These are phyloP conservation scores for Plecotus auritus DNA, from an alignment of 2,113 vertebrate genomes.

Conservation along the genomic window DNA sequence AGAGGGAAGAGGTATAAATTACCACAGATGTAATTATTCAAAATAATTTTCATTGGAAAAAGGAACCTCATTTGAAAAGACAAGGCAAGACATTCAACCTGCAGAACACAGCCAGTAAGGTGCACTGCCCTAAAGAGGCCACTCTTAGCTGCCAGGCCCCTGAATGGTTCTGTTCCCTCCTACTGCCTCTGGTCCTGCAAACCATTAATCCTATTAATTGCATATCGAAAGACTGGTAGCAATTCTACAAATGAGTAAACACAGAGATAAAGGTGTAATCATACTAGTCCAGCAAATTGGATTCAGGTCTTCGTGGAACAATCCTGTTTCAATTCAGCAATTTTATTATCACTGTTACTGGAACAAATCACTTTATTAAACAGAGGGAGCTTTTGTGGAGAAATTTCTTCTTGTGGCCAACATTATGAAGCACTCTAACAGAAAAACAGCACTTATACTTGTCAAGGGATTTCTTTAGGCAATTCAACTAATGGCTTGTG, in stretches of 20 bases:
- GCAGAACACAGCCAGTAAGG: not conserved
- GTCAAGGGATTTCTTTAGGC: constrained; percentile 82
- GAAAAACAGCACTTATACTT: constrained; percentile 80
- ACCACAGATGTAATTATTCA: not conserved
- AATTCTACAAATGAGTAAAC: constrained; percentile 89
- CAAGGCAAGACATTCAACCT: not conserved
- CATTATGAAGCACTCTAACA: constrained; percentile 80
- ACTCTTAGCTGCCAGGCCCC: not conserved
- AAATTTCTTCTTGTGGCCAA: constrained; percentile 80
- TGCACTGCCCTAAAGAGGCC: not conserved
- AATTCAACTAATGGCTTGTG: constrained; percentile 84
- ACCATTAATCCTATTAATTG: constrained; percentile 86
- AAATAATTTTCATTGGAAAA: constrained; percentile 24
- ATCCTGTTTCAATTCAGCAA: constrained; percentile 86
- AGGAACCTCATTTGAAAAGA: not conserved
- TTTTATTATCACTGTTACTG: constrained; percentile 88
- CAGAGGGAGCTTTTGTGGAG: constrained; percentile 81
- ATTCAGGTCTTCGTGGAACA: constrained; percentile 83
- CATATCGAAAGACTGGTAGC: constrained; percentile 80
- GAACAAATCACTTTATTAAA: constrained; percentile 89
- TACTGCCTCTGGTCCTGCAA: constrained; percentile 65
- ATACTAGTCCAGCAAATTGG: constrained; percentile 83
- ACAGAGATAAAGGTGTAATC: constrained; percentile 83
- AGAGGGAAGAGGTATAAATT: not conserved
- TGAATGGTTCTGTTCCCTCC: constrained; percentile 47